Conservation (phyloP, 1,140 invertebrate genomes). For the Triops cancriformis region DNA sequence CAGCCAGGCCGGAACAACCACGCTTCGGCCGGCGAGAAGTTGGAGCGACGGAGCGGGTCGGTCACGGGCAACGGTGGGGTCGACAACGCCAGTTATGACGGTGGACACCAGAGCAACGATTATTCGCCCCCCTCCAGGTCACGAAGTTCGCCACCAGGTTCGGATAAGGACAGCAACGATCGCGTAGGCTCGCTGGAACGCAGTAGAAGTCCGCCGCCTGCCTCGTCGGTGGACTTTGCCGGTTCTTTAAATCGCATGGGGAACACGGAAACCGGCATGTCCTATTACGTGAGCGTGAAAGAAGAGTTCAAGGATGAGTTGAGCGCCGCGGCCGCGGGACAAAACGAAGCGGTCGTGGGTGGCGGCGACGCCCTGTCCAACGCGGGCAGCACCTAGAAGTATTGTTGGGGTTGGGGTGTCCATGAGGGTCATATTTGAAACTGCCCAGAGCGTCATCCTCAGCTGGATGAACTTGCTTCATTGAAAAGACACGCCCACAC, state of each 20-base stretch:
- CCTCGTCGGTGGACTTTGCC: not conserved
- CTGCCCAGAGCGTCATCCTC: not conserved
- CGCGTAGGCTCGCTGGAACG: not conserved
- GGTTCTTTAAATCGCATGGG: not conserved
- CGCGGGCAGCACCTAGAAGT: not conserved
- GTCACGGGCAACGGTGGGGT: not conserved
- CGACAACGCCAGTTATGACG: constrained; percentile 19
- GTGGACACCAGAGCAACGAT: constrained; percentile 16
- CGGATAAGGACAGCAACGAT: not conserved
- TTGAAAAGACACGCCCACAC: not conserved
- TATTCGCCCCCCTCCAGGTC: constrained; percentile 16
- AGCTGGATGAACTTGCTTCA: not conserved
- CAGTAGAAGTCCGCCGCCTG: not conserved
- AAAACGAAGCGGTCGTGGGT: not conserved
- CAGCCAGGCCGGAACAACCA: not conserved
- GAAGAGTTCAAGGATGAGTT: not conserved
- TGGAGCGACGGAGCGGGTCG: not conserved
- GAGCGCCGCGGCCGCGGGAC: not conserved
- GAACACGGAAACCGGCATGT: not conserved
- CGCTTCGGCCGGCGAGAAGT: not conserved
- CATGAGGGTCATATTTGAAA: not conserved
- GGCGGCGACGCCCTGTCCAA: not conserved
- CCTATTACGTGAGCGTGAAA: not conserved
- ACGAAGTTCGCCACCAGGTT: not conserved
- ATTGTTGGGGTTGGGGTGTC: not conserved